Base-by-base conservation (phyloP, 2,797 vertebrate species). In the Thunnus albacares region DNA sequence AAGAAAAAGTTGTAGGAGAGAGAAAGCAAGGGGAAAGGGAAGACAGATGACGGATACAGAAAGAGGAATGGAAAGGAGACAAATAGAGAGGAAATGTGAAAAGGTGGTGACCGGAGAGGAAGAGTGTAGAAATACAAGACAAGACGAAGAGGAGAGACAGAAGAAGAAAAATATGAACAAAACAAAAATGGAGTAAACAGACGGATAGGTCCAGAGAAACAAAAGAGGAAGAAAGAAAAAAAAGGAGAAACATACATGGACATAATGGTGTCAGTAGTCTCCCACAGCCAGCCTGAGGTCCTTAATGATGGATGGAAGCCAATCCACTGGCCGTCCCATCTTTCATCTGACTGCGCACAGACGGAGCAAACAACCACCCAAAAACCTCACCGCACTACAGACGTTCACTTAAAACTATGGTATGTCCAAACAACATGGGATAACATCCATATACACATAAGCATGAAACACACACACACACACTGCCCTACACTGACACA, bases 41-140 rank as follows among this genome's bases (percentile, higher is more conserved):
- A 8, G 68, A 52, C 6, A 22, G 24, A 45, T 47, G 62, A 79
- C 53, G 65, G 66, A 75, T 53, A 67, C 26, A 70, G 64, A 86
- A 92, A 92, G 72, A 86, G 85, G 90, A 93, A 92, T 47, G 18
- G 90, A 92, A 86, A 93, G 86, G 65, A 76, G 67, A 61, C 71
- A 59, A 70, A 67, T 7, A 64, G 35, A 71, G 43, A 58, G 59
- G 67, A 75, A 82, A 53, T 14, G 20, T 13, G 52, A 80, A 53
- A 12, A 51, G 28, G 70, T 47, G 65, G 7, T 26, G 71, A 17
- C 41, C 35, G 22, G n/a, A 45, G 52, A 68, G n/a, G 24, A 67
- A 45, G 30, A 35, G 2, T 35, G 56, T 0, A 13, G 33, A 22
- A 58, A 62, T 51, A 58, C 6, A 49, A 45, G 67, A n/a, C 0